Base-by-base conservation (phyloP, 2,888 invertebrate genomes). In the Oxyscelio sp. region DNA sequence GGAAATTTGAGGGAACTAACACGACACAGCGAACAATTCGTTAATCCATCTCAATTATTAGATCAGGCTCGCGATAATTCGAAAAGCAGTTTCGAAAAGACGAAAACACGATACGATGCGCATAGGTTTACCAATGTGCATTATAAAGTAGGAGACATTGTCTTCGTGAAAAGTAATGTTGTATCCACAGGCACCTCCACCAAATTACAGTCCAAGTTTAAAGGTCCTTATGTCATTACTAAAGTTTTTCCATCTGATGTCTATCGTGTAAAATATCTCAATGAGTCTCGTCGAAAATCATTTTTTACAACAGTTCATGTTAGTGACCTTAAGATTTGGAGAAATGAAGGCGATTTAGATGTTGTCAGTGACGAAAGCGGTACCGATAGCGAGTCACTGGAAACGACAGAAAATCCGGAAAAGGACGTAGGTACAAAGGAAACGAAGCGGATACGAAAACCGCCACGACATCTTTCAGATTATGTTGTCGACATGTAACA, bases 1-100 rank as follows among this genome's bases (percentile, higher is more conserved):
- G 74, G 81, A 1, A 4, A 5, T 0, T 3, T 59, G 15, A 50
- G 74, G 0, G 19, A 50, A n/a, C n/a, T 75, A 9, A 77, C 65
- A 1, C 4, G 0, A 0, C 38, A 59, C 2, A 17, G 15, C 4
- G 80, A 80, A 27, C 3, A 4, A 3, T 27, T 27, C 27, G n/a
- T n/a, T n/a, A n/a, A n/a, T n/a, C n/a, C n/a, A n/a, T n/a, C n/a
- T n/a, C n/a, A n/a, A n/a, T n/a, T n/a, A n/a, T n/a, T n/a, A n/a
- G n/a, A n/a, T n/a, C n/a, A n/a, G n/a, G n/a, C n/a, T n/a, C n/a
- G n/a, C n/a, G n/a, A n/a, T n/a, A 27, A 4, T 0, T 21, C n/a
- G 6, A n/a, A n/a, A 17, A 19, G 21, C 21, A 59, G 11, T 9
- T 1, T 6, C 6, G 38, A 1, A 3, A 40, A 59, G 13, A 38